Evolutionary conservation across 2,113 vertebrate species (phyloP).

Genomic region (Dromaius novaehollandiae): DNA sequence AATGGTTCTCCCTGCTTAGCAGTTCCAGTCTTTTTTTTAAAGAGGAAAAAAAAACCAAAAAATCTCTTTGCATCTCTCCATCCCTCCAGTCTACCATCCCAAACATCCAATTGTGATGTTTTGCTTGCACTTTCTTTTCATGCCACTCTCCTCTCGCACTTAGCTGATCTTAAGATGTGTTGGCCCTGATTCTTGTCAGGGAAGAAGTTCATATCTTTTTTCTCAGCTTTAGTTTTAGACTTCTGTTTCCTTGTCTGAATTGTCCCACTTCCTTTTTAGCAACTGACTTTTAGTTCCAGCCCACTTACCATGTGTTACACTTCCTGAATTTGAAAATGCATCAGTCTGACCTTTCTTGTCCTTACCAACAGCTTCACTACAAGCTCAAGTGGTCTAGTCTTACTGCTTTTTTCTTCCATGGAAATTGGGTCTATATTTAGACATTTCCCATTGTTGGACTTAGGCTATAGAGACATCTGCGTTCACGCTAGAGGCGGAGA

Average conservation of each 20-base stretch:
- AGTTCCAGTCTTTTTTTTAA: background rate
- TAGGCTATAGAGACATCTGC: background rate
- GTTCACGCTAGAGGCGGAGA: accelerated
- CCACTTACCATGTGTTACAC: background rate
- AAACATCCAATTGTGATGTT: background rate
- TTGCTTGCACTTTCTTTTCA: background rate
- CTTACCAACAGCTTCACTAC: background rate
- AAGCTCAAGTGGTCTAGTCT: background rate
- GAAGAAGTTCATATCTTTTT: background rate
- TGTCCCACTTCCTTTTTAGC: background rate
- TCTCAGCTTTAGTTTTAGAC: background rate
- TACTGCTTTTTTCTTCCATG: background rate
- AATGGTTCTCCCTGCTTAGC: background rate
- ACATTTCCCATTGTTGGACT: background rate
- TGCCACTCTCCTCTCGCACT: background rate
- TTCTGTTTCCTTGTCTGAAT: background rate
- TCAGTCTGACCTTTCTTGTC: background rate
- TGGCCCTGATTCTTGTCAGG: background rate
- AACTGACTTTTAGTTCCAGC: background rate
- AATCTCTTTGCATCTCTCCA: background rate
- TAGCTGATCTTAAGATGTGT: background rate
- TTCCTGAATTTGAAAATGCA: background rate
- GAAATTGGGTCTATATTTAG: background rate
- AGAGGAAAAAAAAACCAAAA: too few relatives aligned
- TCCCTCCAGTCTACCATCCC: background rate